Evolutionary conservation across 2,888 invertebrate species (phyloP), one percentile per base, ranked within the genome.

Genomic region (Ommatoiulus sabulosus): DNA sequence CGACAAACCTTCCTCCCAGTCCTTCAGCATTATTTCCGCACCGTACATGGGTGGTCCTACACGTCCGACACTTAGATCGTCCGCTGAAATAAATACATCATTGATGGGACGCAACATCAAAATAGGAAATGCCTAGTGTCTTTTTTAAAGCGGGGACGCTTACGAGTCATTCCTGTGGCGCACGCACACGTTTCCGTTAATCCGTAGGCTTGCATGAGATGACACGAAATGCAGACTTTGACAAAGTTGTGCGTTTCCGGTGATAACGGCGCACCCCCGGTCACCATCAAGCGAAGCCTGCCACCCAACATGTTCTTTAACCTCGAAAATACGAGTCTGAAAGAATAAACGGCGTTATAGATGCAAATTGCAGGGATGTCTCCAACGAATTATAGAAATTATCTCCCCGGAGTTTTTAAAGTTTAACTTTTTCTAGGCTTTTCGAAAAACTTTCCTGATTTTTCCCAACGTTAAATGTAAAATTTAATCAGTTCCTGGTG

Each of bases 161-260:
- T 90, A 89, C 88, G 72, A 87, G 91, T 91, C 92, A 92, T 92
- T 46, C 93, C 90, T 3, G 93, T 92, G 87, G 98, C 98, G 91
- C 97, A 97, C 0, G 98, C 98, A 90, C 97, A 97, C 20, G 99
- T 98, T 94, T 99, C 99, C 0, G 99, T 99, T 90, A 99, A 95
- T 1, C 99, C 99, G 93, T 99, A 99, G 87, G 99, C 99, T 92
- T 97, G 97, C 89, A 97, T 95, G 84, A 99, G 95, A 90, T 96
- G 96, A 90, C 97, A 96, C 93, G 98, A 98, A 90, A 99, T 94
- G 92, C 98, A 98, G 90, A 97, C 95, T 92, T 96, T 96, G 91
- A 97, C 96, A 94, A 98, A 98, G 92, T 96, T 95, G 93, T 99
- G 99, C 15, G 99, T 99, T 92, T 99, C 98, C 0, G 97, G 96